A percentile compares a stretch with the other conserved stretches of the same genome.
Evolutionary conservation across 2,113 vertebrate genomes (phyloP).

Genomic region (Nematolebias whitei): DNA sequence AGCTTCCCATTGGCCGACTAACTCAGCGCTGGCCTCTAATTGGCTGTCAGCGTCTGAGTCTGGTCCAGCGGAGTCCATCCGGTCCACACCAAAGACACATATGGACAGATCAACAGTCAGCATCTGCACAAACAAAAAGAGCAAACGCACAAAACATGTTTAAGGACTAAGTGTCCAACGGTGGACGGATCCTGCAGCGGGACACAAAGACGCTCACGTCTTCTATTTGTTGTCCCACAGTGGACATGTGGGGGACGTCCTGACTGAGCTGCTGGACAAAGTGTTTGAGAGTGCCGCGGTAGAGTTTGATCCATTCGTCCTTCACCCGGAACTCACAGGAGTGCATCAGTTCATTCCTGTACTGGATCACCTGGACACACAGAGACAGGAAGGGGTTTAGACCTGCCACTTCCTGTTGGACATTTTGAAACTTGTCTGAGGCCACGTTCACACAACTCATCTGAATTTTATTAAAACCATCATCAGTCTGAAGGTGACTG

Average conservation of each 20-base stretch:
- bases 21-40: slow-evolving; percentile 48
- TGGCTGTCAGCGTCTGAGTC: slow-evolving; percentile 40
- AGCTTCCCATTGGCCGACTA: slow-evolving; percentile 77
- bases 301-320: slow-evolving; percentile 68
- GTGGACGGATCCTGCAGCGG: fast-evolving
- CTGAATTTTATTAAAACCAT: too few species aligned
- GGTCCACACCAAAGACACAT: slow-evolving; percentile 62
- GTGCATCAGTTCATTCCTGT: slow-evolving; percentile 80
- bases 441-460: too few species aligned
- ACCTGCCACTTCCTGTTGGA: too few species aligned
- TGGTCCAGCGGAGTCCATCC: slow-evolving; percentile 53
- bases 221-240: slow-evolving; percentile 54
- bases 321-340: slow-evolving; percentile 68
- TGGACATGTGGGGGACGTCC: slow-evolving; percentile 47
- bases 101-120: slow-evolving; percentile 54
- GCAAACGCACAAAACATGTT: background rate
- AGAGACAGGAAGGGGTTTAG: too few species aligned
- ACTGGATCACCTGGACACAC: slow-evolving; percentile 70
- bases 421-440: too few species aligned
- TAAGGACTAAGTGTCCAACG: background rate
- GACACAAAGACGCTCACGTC: slow-evolving; percentile 28
- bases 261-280: slow-evolving; percentile 57
- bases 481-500: too few species aligned
- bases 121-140: slow-evolving; percentile 52
- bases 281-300: slow-evolving; percentile 39